Evolutionary conservation across 2,888 invertebrate genomes (phyloP).

Genomic region (Lypha dubia): DNA sequence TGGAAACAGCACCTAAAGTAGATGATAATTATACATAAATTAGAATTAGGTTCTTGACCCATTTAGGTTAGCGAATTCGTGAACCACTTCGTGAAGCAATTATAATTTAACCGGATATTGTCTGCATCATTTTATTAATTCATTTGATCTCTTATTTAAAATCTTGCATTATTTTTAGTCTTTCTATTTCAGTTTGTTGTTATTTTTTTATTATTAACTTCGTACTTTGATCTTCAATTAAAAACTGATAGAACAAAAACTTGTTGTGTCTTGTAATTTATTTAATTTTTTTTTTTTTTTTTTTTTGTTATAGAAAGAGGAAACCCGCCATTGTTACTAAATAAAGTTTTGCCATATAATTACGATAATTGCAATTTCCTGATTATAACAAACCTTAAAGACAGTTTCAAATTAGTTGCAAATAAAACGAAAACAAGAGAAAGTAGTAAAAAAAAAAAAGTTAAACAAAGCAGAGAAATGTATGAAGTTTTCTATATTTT

Average conservation of each 20-base stretch:
- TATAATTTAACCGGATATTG: not conserved
- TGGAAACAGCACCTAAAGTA: too few species aligned
- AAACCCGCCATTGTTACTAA: constrained; percentile 46
- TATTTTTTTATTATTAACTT: not conserved
- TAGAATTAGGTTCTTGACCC: not conserved
- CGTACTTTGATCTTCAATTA: constrained; percentile 48
- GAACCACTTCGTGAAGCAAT: constrained; percentile 2
- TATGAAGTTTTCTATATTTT: not conserved
- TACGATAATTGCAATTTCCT: constrained; percentile 68
- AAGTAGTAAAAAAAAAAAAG: not conserved
- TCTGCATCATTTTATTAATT: not conserved
- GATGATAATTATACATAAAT: too few species aligned
- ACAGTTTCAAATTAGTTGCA: constrained; percentile 36
- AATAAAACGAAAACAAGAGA: not conserved
- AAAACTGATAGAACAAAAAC: constrained; percentile 22
- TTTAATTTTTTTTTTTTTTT: constrained; percentile 27
- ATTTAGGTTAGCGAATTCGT: not conserved
- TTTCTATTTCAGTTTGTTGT: not conserved
- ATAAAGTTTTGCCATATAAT: constrained; percentile 52
- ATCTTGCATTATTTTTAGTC: too few species aligned
- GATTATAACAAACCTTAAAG: constrained; percentile 54
- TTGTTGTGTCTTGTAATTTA: constrained; percentile 25
- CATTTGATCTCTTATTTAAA: constrained; percentile 28
- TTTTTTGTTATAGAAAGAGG: constrained; percentile 35
- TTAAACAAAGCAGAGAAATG: constrained; percentile 9